Evolutionary conservation across 2,797 vertebrate genomes (phyloP), one percentile per base, ranked within the genome.

Genomic region (Euphonia xanthogaster): DNA sequence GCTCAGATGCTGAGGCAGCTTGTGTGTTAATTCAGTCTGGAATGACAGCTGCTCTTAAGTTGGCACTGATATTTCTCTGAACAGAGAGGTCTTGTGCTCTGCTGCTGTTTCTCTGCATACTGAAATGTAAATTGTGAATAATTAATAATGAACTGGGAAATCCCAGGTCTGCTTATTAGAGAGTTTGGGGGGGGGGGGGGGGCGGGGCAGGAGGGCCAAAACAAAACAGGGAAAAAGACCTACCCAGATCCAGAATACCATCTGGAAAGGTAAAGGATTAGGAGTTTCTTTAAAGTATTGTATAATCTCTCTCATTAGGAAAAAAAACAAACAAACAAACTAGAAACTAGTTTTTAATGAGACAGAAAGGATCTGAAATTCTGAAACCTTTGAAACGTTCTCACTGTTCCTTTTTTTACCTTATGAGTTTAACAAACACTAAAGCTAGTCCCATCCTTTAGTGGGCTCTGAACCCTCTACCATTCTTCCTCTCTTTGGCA

Each of bases 101-200:
- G 77, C 25, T 92, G 68, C 86, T 51, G 9, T 77, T 90, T 58
- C 55, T 71, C 14, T 87, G 35, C 62, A 33, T 78, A 17, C 54
- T 85, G 78, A 81, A 91, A 68, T 65, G 39, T 76, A 89, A 89
- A 84, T 86, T 92, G 39, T 78, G 66, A 84, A 65, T 91, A 81
- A 77, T 80, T 88, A 80, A 86, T 70, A 17, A 67, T 61, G 62
- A 84, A 47, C 40, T 86, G 47, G 42, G 27, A 63, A 84, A 61
- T 92, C 21, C n/a, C 30, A 48, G 9, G 10, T 75, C 22, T 75
- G 14, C 28, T 57, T 71, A 17, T 80, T 90, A 53, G 72, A 65
- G 17, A 57, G 45, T 8, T 50, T 18, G 6, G 8, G 3, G 9
- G 5, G 37, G 5, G 5, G 37, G 5, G 8, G 6, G 23, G 9